phyloP scores from a whole-genome alignment of 2,113 vertebrate species.

The Tetrax tetrax region DNA sequence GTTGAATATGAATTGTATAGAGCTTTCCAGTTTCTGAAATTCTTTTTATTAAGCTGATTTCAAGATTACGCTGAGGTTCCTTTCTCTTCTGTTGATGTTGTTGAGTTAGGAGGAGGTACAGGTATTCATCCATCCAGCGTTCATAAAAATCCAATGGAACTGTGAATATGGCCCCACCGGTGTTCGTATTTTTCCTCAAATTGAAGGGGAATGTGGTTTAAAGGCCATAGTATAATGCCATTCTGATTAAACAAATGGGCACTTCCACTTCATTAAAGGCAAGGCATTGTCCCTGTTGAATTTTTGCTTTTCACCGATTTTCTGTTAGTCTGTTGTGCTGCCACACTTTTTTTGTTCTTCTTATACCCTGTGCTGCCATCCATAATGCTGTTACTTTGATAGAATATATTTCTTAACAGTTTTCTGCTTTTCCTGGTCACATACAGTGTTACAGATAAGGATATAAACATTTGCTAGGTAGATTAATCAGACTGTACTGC shows the following conservation, averaged over 20 bases:
- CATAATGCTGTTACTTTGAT: not conserved
- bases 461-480: not conserved
- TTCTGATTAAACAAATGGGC: not conserved
- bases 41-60: not conserved
- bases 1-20: not conserved
- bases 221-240: not conserved
- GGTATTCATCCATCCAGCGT: not conserved
- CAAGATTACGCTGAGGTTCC: not conserved
- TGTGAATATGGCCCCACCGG: not conserved
- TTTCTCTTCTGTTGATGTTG: not conserved
- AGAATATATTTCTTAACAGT: not conserved
- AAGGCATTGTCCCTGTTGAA: not conserved
- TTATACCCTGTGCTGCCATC: not conserved
- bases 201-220: not conserved
- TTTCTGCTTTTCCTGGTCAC: not conserved
- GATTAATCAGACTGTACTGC: not conserved
- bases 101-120: not conserved
- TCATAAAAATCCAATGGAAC: not conserved
- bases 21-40: not conserved
- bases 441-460: not conserved
- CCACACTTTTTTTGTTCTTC: not conserved
- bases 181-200: not conserved
- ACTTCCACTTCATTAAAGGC: not conserved
- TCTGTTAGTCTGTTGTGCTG: not conserved
- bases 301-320: constrained; percentile 2